phyloP scores from a whole-genome alignment of 1,140 invertebrate genomes.

The Cyphomyrmex costatus region DNA sequence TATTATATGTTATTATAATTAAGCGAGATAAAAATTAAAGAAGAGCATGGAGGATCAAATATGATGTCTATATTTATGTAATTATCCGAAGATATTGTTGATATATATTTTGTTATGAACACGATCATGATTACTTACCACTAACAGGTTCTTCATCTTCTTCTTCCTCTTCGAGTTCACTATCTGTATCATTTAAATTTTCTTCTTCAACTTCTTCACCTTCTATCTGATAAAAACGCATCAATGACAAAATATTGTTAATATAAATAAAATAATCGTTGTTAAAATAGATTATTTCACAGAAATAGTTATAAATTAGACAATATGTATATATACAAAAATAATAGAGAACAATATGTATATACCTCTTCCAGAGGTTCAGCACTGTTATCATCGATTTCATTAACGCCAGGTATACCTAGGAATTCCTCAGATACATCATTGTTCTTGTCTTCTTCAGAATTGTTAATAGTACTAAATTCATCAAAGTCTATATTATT shows the following conservation, averaged over 20 bases:
- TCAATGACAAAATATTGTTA: conserved; percentile 3
- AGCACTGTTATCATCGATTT: conserved; percentile 81
- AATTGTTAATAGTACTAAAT: conserved; percentile 67
- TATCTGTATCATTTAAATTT: conserved; percentile 76
- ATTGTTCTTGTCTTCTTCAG: conserved; percentile 79
- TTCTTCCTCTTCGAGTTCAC: conserved; percentile 75
- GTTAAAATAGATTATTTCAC: conserved; percentile 41
- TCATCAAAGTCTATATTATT: conserved; percentile 79
- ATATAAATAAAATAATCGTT: conserved; percentile 50
- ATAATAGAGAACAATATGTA: conserved; percentile 69
- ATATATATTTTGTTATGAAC: not conserved
- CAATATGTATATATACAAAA: not conserved
- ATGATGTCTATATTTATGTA: not conserved
- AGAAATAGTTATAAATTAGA: conserved; percentile 8
- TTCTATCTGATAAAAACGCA: conserved; percentile 72
- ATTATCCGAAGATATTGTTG: conserved; percentile 7
- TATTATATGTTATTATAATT: not conserved
- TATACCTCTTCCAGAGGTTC: conserved; percentile 85
- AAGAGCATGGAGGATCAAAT: conserved; percentile 72
- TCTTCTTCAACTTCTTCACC: conserved; percentile 80
- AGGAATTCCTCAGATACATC: conserved; percentile 85
- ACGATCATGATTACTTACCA: conserved; percentile 78
- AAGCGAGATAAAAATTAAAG: conserved; percentile 14
- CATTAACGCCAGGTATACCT: conserved; percentile 80
- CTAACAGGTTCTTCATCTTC: conserved; percentile 83